Evolutionary conservation across 2,888 invertebrate genomes (phyloP), one percentile per base, ranked within the genome.

Genomic region (Ochropacha duplaris): DNA sequence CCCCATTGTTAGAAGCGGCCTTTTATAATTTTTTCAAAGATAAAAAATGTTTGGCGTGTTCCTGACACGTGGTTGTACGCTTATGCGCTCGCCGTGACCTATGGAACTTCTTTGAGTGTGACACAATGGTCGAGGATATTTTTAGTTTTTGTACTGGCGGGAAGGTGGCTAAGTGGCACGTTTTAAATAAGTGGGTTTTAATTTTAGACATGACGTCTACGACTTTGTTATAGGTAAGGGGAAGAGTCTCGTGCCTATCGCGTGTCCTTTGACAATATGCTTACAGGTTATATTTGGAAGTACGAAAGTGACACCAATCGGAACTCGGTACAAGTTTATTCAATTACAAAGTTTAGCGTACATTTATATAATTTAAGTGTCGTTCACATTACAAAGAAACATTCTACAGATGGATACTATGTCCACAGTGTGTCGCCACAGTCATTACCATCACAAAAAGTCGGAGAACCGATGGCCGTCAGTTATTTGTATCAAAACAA

Each of bases 11-110:
- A 82, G 77, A 67, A 80, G 79, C 84, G 87, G 86, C 81, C 92
- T 90, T 92, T 92, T 89, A 91, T 90, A 89, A 86, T 87, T 89
- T 90, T 91, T 90, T 88, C 69, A 86, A 88, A 89, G 90, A 92
- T 91, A 92, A 92, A 92, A 92, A 92, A 87, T 85, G 90, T 91
- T 90, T 89, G 87, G 91, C 92, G 88, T 92, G 92, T 88, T 91
- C 79, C 86, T 92, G 92, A 90, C 92, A 91, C 92, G 92, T 88
- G 89, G 88, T 87, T 44, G 86, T 83, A 83, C 70, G 83, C 81
- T 84, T 83, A 81, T 87, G 81, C 83, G 86, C 78, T 85, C 74
- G 72, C 90, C 90, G 87, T 92, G 92, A 92, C 92, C 92, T 92
- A 90, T 89, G 92, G 86, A 87, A 89, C 88, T 90, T 86, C 89